These are phyloP conservation scores for Geotrupes spiniger DNA, from an alignment of 2,888 invertebrate species.

Conservation along the genomic window DNA sequence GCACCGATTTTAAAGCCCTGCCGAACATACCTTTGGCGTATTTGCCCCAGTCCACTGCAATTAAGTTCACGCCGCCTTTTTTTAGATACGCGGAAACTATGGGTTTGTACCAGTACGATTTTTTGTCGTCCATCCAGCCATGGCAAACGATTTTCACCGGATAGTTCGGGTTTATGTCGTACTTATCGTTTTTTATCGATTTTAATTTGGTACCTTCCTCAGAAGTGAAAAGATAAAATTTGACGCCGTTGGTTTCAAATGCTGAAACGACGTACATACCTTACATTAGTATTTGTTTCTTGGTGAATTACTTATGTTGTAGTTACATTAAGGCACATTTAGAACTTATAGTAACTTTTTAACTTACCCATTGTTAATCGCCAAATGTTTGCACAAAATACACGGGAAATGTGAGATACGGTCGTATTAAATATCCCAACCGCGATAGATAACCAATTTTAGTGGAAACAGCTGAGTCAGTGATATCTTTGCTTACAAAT, in stretches of 20 bases:
- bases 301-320: too few species aligned
- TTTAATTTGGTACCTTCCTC: slow-evolving; percentile 9
- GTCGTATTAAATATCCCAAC: too few species aligned
- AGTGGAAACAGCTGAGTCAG: too few species aligned
- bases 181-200: not conserved
- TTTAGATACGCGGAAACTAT: slow-evolving; percentile 20
- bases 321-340: too few species aligned
- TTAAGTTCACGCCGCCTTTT: slow-evolving; percentile 16
- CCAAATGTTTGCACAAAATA: too few species aligned
- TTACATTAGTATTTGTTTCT: too few species aligned
- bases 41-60: slow-evolving; percentile 19
- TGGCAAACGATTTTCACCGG: slow-evolving; percentile 25
- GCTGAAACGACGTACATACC: slow-evolving; percentile 7
- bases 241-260: slow-evolving; percentile 10
- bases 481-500: too few species aligned
- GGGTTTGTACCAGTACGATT: slow-evolving; percentile 23
- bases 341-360: too few species aligned
- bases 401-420: too few species aligned
- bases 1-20: slow-evolving; percentile 30
- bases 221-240: slow-evolving; percentile 18
- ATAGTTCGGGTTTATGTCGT: slow-evolving; percentile 8
- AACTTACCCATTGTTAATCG: too few species aligned
- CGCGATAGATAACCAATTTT: too few species aligned
- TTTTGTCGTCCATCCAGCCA: slow-evolving; percentile 22
- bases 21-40: slow-evolving; percentile 12